A percentile compares a stretch with the other conserved stretches of the same genome.
Conservation (phyloP, 2,888 invertebrate species). For the Phoenoteleia sp. region DNA sequence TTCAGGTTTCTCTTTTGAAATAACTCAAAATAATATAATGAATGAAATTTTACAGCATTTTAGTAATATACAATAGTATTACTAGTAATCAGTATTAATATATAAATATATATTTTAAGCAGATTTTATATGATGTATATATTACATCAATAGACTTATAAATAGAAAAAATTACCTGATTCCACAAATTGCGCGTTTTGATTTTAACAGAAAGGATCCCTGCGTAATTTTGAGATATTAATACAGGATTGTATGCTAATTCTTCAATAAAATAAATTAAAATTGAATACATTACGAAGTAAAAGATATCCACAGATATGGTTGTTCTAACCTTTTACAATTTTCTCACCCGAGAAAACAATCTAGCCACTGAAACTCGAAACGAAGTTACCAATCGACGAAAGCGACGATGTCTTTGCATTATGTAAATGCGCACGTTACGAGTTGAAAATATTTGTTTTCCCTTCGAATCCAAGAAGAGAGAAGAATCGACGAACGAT, state of each 20-base stretch:
- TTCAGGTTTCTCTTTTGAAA: no score
- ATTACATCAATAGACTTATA: no score
- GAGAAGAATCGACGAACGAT: constrained; percentile 55
- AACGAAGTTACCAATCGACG: constrained; percentile 32
- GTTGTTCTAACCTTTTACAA: not conserved
- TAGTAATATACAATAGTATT: no score
- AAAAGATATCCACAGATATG: not conserved
- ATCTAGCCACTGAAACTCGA: constrained; percentile 56
- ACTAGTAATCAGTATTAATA: no score
- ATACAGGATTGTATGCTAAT: not conserved
- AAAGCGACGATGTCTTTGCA: constrained; percentile 62
- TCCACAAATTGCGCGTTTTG: no score
- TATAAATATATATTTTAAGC: no score
- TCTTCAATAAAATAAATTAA: not conserved
- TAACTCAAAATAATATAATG: no score
- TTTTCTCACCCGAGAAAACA: constrained; percentile 53
- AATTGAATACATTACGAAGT: not conserved
- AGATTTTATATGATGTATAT: no score
- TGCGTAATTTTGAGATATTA: not conserved
- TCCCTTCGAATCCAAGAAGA: constrained; percentile 54
- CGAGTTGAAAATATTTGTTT: constrained; percentile 71
- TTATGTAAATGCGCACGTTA: constrained; percentile 69
- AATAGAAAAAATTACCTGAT: no score
- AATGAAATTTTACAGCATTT: no score
- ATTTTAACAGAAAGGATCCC: no score